Conservation (phyloP, 2,797 vertebrate species). For the Emydoidea blandingii region DNA sequence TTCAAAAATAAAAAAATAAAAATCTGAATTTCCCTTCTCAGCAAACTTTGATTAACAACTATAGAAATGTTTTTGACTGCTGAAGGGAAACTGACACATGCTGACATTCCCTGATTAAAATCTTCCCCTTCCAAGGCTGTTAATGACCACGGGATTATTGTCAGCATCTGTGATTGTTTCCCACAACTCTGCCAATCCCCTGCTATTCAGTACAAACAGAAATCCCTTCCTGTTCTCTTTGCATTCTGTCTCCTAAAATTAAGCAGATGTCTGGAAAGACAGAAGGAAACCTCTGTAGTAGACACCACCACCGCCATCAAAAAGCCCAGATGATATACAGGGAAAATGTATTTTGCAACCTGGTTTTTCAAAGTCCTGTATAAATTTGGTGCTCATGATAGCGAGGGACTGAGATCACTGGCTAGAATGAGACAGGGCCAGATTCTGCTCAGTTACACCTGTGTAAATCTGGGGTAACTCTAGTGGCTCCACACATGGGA, state of each 20-base stretch:
- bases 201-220: background rate
- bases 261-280: background rate
- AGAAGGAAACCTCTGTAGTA: background rate
- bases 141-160: fast-evolving
- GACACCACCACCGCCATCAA: too few relatives aligned
- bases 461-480: background rate
- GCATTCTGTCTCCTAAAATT: background rate
- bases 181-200: background rate
- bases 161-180: background rate
- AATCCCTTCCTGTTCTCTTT: background rate
- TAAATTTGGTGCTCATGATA: background rate
- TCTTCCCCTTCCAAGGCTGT: fast-evolving
- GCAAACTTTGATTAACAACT: background rate
- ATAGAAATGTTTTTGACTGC: background rate
- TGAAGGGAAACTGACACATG: background rate
- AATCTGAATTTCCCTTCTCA: background rate
- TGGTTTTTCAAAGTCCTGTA: background rate
- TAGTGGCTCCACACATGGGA: background rate
- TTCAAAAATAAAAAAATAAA: too few relatives aligned
- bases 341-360: background rate
- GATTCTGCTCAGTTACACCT: background rate
- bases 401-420: background rate
- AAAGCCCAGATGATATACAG: too few relatives aligned
- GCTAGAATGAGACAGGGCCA: background rate
- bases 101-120: background rate